Base-by-base conservation (phyloP, 2,113 vertebrate genomes). In the Spheniscus mendiculus region DNA sequence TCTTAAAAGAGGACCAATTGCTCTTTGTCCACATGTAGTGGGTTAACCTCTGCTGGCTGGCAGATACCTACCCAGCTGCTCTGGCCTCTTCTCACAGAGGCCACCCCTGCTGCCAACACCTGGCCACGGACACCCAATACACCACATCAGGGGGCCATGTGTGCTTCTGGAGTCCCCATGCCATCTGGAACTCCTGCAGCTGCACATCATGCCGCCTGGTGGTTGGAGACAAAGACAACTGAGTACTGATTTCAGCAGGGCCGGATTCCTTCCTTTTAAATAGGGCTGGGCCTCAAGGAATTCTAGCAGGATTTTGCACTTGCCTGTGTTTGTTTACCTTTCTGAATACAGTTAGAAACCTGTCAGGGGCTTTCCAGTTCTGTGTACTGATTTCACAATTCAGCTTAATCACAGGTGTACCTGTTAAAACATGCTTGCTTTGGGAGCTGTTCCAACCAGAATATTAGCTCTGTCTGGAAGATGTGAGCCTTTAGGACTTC, bases 351-450 rank as follows among this genome's bases (percentile, higher is more conserved):
- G 36, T 49, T 20, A 72, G 70, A 89, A 91, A 55, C 15, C 27
- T 85, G 16, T n/a, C 52, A 79, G 29, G 13, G 49, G 34, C 25
- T 12, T 89, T 93, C 40, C 53, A 85, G 70, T 42, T 89, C 52
- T 91, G 42, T 5, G 2, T 93, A 44, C 23, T 78, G 21, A 72
- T 90, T 96, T 80, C 72, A 74, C 56, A 71, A 73, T 81, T 79
- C 77, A 67, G n/a, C 36, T 92, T 91, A 97, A 89, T 73, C 50
- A 34, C 44, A 69, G 66, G 42, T 82, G 34, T 70, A 82, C 95
- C 90, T 95, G 96, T 96, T 95, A 90, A 93, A 93, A 96, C 93
- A 72, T 76, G 90, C 85, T 76, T 94, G 45, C 30, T 73, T 25
- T n/a, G 81, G 87, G 53, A 94, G 40, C 45, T 76, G 58, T 59